phyloP scores from a whole-genome alignment of 2,113 vertebrate species.

The Labeo catla region DNA sequence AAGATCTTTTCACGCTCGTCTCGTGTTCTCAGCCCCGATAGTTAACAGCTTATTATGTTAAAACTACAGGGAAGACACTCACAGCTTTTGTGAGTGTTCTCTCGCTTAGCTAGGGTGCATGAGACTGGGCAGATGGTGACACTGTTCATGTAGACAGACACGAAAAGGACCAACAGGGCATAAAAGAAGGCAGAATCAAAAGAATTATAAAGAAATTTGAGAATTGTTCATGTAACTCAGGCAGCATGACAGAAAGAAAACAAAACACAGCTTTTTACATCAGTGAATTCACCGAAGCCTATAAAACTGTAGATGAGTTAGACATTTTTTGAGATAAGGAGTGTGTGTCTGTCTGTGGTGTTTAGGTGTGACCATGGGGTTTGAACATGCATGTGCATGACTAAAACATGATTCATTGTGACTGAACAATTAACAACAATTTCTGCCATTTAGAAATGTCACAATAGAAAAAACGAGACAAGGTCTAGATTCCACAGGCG shows the following conservation, averaged over 20 bases:
- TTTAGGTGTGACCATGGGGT: constrained; percentile 20
- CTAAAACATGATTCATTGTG: constrained; percentile 37
- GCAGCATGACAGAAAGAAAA: neutral
- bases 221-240: neutral
- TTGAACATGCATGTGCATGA: constrained; percentile 27
- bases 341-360: neutral
- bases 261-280: neutral
- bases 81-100: constrained; percentile 15
- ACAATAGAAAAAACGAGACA: neutral
- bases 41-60: constrained; percentile 25
- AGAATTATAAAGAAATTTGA: neutral
- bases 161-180: neutral
- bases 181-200: neutral
- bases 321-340: neutral
- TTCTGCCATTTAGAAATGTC: constrained; percentile 3
- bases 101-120: constrained; percentile 13
- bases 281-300: neutral
- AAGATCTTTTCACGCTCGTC: constrained; percentile 21
- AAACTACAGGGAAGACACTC: constrained; percentile 31
- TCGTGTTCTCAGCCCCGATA: neutral
- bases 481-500: neutral
- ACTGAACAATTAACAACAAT: neutral
- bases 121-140: constrained; percentile 52
- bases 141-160: constrained; percentile 45
- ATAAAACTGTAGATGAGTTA: no score